Percentiles rank a stretch among this genome's conserved stretches.
phyloP scores from a whole-genome alignment of 1,140 invertebrate species.

The Drosophila bocqueti region DNA sequence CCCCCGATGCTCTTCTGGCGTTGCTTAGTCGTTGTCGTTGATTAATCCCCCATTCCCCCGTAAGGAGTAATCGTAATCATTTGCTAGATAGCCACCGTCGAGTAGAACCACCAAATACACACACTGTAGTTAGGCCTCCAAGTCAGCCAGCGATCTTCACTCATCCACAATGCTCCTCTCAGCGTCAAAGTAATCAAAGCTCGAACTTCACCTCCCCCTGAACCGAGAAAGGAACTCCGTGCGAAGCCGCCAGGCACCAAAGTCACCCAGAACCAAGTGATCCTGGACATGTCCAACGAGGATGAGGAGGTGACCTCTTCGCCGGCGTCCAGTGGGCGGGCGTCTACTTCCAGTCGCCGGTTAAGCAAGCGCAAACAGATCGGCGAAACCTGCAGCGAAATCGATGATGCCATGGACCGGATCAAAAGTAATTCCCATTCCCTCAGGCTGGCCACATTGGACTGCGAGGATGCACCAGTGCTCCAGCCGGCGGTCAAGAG shows the following conservation, averaged over 20 bases:
- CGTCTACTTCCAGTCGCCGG: not conserved
- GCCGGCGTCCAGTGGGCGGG: constrained; percentile 10
- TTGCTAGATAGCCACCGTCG: constrained; percentile 30
- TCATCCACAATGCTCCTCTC: constrained; percentile 29
- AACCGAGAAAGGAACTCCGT: not conserved
- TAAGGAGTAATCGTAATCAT: constrained; percentile 32
- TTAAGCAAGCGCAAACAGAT: constrained; percentile 28
- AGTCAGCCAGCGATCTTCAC: constrained; percentile 31
- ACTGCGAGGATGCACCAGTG: constrained; percentile 50
- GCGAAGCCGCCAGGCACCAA: not conserved
- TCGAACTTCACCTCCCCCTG: not conserved
- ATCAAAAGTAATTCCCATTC: constrained; percentile 15
- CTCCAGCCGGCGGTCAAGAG: constrained; percentile 22
- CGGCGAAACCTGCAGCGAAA: constrained; percentile 23
- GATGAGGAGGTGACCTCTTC: constrained; percentile 12
- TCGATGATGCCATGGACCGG: constrained; percentile 41
- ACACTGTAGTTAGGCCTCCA: constrained; percentile 38
- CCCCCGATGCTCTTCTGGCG: constrained; percentile 55
- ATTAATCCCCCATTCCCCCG: constrained; percentile 28
- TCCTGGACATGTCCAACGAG: constrained; percentile 8
- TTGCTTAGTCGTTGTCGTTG: constrained; percentile 62
- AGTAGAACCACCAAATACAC: constrained; percentile 14
- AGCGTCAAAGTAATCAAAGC: constrained; percentile 20
- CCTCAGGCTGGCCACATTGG: constrained; percentile 47
- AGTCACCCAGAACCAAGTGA: constrained; percentile 40